Evolutionary conservation across 2,888 invertebrate genomes (phyloP), one percentile per base, ranked within the genome.

Genomic region (Lepidonotus clava): DNA sequence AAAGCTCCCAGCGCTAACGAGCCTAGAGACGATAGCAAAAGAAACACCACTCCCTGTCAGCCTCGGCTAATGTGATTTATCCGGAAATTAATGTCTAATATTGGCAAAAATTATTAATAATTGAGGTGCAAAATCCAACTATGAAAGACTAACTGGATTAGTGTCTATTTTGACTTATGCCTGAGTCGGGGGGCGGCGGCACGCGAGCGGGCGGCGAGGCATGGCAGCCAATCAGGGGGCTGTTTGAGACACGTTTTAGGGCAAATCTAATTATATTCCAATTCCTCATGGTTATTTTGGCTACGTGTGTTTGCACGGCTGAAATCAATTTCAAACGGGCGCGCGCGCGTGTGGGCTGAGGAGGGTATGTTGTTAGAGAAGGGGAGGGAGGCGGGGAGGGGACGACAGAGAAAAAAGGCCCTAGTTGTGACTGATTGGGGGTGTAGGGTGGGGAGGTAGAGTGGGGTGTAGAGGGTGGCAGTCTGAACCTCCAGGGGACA

Each of bases 71-170:
- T 87, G 77, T 71, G 46, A 87, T 87, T 87, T 87, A 84, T 76
- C 61, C 83, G 56, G 40, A 84, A 87, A 87, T 87, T 87, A 84
- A 87, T 87, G 84, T 87, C 87, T 87, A 87, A 84, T 87, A 87
- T 87, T 76, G 85, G 71, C 87, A 87, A 84, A 84, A 84, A 87
- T 87, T 84, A 84, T 84, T 87, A 87, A 84, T 87, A 87, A 87
- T 87, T 84, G 87, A 87, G 84, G 53, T 76, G 77, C 84, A 53
- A 87, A 87, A 87, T 87, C 77, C 76, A 87, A 84, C 87, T 84
- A 76, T 76, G 87, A 71, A 32, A 84, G 46, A 71, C 56, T 87
- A 87, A 87, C 84, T 41, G 38, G 38, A 87, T 87, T 87, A 84
- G 51, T 28, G 56, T 76, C 77, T 77, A 71, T 85, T 71, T 71